Base-by-base conservation (phyloP, 2,888 invertebrate genomes). In the Trissolcus japonicus region DNA sequence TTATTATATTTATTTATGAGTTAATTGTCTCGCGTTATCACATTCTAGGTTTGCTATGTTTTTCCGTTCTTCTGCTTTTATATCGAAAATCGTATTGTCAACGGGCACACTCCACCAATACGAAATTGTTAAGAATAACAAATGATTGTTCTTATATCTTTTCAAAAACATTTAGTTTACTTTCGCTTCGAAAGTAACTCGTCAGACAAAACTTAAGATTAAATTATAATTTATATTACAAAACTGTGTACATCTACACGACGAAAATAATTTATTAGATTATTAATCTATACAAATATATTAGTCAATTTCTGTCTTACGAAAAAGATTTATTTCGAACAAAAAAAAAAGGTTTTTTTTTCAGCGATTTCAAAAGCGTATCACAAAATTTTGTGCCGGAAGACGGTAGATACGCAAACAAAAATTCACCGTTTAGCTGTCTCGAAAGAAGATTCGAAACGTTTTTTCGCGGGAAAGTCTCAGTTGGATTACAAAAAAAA, bases 11-110 rank as follows among this genome's bases (percentile, higher is more conserved):
- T 51, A 71, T 50, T 43, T 65, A 65, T 46, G 56, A 69, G 69
- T 69, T 69, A 66, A 66, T 71, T 74, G 69, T 78, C 69, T 78
- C 67, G 66, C 65, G 61, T 78, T 78, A 78, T 78, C 78, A 78
- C 78, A 78, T 69, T 77, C 77, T 77, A 77, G 53, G 65, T 19
- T 77, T 53, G 25, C 73, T 73, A 73, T 76, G 59, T 65, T 25
- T 51, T 19, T 19, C 2, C 2, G 19, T 19, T 19, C 25, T 48
- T 54, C 11, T 35, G 35, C 3, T 35, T 29, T 35, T 9, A 63
- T 73, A 35, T 35, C 35, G 35, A 69, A 68, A 68, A 77, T 63
- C 53, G 61, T 77, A 73, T 73, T 63, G 72, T 68, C 77, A 62
- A 77, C 77, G 62, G 78, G 74, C 78, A 78, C 74, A 59, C 61